phyloP scores from a whole-genome alignment of 2,113 vertebrate species.

The Tragelaphus imberbis region DNA sequence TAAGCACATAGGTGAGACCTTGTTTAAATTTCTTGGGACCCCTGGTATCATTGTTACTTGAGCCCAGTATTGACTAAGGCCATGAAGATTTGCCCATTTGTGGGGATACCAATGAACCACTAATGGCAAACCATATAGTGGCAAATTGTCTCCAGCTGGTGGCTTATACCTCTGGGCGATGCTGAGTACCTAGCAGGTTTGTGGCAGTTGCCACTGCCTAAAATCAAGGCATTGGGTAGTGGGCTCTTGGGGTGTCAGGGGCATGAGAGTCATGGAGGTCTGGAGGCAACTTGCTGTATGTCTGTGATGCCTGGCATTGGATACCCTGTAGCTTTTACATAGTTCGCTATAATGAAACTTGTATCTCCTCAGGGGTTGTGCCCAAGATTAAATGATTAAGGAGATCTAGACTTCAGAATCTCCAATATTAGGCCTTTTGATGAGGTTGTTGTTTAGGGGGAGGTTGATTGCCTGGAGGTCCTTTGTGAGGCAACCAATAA shows the following conservation, averaged over 20 bases:
- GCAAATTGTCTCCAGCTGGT: background rate
- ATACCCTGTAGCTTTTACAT: background rate
- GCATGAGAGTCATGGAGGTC: background rate
- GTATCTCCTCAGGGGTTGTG: background rate
- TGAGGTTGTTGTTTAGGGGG: background rate
- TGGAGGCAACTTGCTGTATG: background rate
- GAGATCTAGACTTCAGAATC: background rate
- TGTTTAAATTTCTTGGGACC: background rate
- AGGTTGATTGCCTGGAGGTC: background rate
- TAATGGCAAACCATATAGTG: background rate
- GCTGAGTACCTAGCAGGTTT: background rate
- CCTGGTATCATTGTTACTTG: background rate
- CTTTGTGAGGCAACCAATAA: background rate
- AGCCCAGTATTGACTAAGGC: background rate
- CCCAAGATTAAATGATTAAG: background rate
- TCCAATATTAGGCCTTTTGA: background rate
- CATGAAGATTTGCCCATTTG: background rate
- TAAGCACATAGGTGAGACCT: background rate
- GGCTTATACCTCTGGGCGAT: background rate
- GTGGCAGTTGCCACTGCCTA: background rate
- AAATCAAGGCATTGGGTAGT: background rate
- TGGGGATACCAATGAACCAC: background rate
- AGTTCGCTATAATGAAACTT: background rate
- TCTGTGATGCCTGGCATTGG: background rate
- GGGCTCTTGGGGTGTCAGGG: background rate